Percentiles rank a stretch among this genome's conserved stretches.
Conservation (phyloP, 2,888 invertebrate species). For the Erannis defoliaria region DNA sequence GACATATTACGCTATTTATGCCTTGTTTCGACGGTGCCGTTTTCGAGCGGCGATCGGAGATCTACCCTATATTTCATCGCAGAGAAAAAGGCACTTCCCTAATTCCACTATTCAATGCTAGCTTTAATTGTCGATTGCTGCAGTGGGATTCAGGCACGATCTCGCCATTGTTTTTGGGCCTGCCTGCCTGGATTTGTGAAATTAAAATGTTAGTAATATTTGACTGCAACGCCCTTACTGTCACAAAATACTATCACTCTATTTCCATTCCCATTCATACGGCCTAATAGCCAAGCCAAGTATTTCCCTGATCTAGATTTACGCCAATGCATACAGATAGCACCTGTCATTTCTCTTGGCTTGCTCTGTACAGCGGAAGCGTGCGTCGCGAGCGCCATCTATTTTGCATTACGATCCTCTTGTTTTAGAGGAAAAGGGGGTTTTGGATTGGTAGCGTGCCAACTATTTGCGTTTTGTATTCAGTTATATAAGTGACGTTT, state of each 20-base stretch:
- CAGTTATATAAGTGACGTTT: constrained; percentile 11
- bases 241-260: constrained; percentile 6
- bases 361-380: constrained; percentile 70
- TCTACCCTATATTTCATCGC: too few species aligned
- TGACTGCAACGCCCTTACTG: constrained; percentile 14
- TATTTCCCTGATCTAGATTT: constrained; percentile 42
- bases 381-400: constrained; percentile 79
- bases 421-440: constrained; percentile 79
- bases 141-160: too few species aligned
- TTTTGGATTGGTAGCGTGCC: constrained; percentile 77
- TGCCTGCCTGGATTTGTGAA: too few species aligned
- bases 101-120: too few species aligned
- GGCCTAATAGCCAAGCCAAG: constrained; percentile 30
- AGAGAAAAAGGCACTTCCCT: too few species aligned
- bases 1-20: too few species aligned
- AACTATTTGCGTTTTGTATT: constrained; percentile 67
- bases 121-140: too few species aligned
- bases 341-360: constrained; percentile 50
- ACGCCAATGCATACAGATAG: constrained; percentile 39
- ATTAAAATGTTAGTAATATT: background rate
- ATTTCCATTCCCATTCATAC: constrained; percentile 28
- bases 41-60: too few species aligned
- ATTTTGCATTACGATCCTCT: constrained; percentile 78
- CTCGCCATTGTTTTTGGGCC: too few species aligned
- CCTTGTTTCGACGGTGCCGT: too few species aligned